phyloP scores from a whole-genome alignment of 2,888 invertebrate species.

The Chalcis sispes region DNA sequence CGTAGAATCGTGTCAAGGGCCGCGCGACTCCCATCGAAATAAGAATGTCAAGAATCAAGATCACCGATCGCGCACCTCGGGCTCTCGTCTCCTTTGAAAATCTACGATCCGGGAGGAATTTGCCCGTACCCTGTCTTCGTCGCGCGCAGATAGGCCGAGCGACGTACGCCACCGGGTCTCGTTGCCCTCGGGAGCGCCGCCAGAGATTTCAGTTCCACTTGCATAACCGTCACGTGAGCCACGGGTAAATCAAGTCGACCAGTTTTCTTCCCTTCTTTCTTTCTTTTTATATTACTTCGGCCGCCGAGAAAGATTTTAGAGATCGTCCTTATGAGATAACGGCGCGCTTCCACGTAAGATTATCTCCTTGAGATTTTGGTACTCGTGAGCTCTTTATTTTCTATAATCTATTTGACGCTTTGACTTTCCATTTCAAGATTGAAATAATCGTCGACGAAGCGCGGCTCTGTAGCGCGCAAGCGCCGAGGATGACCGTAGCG shows the following conservation, averaged over 20 bases:
- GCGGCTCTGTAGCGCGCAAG: too few relatives aligned
- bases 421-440: too few relatives aligned
- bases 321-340: slow-evolving; percentile 3
- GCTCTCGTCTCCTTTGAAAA: not conserved
- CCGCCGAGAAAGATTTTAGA: not conserved
- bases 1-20: not conserved
- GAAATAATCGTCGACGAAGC: too few relatives aligned
- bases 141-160: too few relatives aligned
- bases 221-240: slow-evolving; percentile 23
- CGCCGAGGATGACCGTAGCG: too few relatives aligned
- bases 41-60: slow-evolving; percentile 32
- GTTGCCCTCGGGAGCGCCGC: not conserved
- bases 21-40: not conserved
- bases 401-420: not conserved
- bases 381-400: too few relatives aligned
- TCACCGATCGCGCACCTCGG: not conserved
- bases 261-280: not conserved
- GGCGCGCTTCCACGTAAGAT: not conserved
- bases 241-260: not conserved
- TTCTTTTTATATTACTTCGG: too few relatives aligned
- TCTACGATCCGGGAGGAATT: slow-evolving; percentile 1
- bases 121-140: not conserved
- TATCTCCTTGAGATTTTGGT: too few relatives aligned
- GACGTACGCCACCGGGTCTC: not conserved
- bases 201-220: slow-evolving; percentile 12